Percentiles rank a stretch among this genome's conserved stretches.
Evolutionary conservation across 2,797 vertebrate species (phyloP).

Genomic region (Tangara arthus): DNA sequence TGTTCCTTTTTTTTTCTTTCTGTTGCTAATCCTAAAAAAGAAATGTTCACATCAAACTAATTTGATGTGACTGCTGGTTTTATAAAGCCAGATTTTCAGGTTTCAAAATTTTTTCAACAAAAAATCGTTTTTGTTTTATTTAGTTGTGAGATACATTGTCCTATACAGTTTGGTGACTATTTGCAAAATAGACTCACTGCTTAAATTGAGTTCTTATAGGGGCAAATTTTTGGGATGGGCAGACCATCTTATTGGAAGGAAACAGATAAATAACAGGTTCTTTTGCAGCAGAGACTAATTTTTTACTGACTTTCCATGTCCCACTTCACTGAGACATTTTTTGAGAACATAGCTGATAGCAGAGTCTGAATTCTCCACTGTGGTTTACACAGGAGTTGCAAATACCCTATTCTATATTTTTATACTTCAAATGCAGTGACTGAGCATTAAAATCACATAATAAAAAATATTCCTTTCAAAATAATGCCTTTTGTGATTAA

Average conservation of each 20-base stretch:
- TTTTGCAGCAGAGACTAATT: not conserved
- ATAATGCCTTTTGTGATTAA: not conserved
- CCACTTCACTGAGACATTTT: not conserved
- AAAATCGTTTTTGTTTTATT: rapidly evolving
- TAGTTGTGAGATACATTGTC: not conserved
- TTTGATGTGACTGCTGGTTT: not conserved
- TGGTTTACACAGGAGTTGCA: not conserved
- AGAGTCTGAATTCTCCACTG: not conserved
- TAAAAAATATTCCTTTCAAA: not conserved
- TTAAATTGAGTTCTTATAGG: not conserved
- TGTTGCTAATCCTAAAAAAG: not conserved
- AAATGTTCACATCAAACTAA: not conserved
- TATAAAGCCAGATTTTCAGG: not conserved
- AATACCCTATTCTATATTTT: not conserved
- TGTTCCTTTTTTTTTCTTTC: not conserved
- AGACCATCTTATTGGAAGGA: not conserved
- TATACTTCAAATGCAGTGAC: not conserved
- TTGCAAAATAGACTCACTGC: not conserved
- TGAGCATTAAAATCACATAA: not conserved
- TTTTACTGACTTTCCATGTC: not conserved
- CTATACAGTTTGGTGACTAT: not conserved
- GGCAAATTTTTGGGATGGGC: not conserved
- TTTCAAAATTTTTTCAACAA: not conserved
- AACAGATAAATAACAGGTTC: not conserved
- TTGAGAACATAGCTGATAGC: not conserved